Percentiles rank a stretch among this genome's conserved stretches.
phyloP scores from a whole-genome alignment of 2,113 vertebrate genomes.

The Alligator mississippiensis region DNA sequence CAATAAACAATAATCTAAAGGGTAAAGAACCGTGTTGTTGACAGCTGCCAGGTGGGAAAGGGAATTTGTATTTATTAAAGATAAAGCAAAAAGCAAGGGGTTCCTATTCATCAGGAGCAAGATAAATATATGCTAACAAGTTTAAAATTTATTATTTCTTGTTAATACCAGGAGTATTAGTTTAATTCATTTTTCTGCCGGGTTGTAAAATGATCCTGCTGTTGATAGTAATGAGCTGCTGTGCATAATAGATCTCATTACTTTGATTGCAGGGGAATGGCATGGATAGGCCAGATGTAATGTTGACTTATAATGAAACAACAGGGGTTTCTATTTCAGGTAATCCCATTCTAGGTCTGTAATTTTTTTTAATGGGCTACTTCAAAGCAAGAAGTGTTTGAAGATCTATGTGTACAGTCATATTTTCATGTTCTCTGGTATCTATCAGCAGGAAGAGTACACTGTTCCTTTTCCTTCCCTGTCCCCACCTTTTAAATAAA shows the following conservation, averaged over 20 bases:
- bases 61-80: constrained; percentile 48
- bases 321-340: rapidly evolving
- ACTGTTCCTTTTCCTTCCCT: neutral
- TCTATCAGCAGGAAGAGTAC: neutral
- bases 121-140: constrained; percentile 5
- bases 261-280: neutral
- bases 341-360: neutral
- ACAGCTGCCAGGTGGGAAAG: constrained; percentile 55
- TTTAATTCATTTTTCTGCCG: neutral
- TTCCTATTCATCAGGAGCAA: neutral
- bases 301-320: neutral
- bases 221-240: rapidly evolving
- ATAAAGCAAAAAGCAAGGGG: neutral
- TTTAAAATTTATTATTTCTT: neutral
- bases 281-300: neutral
- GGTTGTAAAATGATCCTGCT: neutral
- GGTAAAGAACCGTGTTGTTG: constrained; percentile 25
- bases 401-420: neutral
- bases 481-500: neutral
- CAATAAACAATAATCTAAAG: constrained; percentile 59
- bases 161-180: neutral
- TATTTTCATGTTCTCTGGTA: neutral
- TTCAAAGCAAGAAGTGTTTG: neutral
- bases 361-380: neutral
- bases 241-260: neutral